Conservation (phyloP, 2,888 invertebrate species). For the Eilema depressum region DNA sequence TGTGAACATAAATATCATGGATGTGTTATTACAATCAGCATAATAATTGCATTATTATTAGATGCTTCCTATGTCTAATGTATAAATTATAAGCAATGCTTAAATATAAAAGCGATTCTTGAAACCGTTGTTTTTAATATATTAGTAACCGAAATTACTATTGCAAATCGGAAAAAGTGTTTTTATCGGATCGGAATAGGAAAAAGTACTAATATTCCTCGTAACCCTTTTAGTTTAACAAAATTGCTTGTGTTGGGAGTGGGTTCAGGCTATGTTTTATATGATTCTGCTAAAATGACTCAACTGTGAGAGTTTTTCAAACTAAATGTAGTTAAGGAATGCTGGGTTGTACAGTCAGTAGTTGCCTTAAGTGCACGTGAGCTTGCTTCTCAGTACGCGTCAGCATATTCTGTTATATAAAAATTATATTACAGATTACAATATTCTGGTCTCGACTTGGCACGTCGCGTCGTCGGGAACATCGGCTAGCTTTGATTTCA, state of each 20-base stretch:
- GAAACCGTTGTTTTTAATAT: neutral
- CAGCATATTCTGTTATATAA: conserved; percentile 11
- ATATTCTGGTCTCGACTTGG: neutral
- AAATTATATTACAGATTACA: neutral
- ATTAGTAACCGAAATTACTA: neutral
- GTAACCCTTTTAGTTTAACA: too few relatives aligned
- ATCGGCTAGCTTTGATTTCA: neutral
- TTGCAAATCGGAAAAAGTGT: too few relatives aligned
- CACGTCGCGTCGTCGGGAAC: neutral
- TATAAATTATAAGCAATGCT: neutral
- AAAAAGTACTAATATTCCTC: too few relatives aligned
- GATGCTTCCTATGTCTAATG: neutral
- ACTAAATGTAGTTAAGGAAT: neutral
- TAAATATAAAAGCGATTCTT: neutral
- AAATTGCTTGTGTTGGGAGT: too few relatives aligned
- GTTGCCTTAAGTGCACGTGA: conserved; percentile 13
- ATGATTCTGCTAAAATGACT: neutral
- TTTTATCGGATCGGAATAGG: too few relatives aligned
- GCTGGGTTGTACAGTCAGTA: conserved; percentile 1
- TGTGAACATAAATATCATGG: conserved; percentile 17
- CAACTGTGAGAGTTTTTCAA: neutral
- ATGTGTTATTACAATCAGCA: conserved; percentile 12
- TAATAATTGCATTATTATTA: conserved; percentile 13
- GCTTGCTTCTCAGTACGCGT: conserved; percentile 8
- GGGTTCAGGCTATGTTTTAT: too few relatives aligned